Conservation (phyloP, 2,888 invertebrate genomes). For the Lasioglossum vierecki region DNA sequence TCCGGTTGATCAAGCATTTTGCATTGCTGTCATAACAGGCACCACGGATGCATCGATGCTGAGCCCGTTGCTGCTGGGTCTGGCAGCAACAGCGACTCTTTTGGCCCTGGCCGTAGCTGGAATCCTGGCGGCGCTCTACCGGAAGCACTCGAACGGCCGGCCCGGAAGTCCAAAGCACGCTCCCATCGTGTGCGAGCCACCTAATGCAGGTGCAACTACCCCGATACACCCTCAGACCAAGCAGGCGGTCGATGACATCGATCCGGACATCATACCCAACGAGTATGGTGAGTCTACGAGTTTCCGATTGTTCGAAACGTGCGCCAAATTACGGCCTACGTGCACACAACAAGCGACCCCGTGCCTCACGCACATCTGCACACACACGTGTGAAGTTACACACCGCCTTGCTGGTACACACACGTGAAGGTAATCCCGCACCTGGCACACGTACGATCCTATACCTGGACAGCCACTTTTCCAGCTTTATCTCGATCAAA, state of each 20-base stretch:
- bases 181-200: constrained; percentile 81
- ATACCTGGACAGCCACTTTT: too few species aligned
- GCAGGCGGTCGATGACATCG: constrained; percentile 88
- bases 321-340: constrained; percentile 31
- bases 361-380: not conserved
- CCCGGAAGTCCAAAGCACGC: constrained; percentile 81
- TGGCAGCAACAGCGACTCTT: constrained; percentile 91
- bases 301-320: constrained; percentile 50
- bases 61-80: constrained; percentile 91
- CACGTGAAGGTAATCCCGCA: not conserved
- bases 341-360: not conserved
- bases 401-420: not conserved
- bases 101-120: constrained; percentile 91
- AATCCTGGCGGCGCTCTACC: constrained; percentile 90
- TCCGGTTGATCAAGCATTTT: constrained; percentile 71
- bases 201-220: constrained; percentile 83
- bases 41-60: constrained; percentile 82
- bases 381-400: not conserved
- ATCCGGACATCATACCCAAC: constrained; percentile 95
- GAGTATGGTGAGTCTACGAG: constrained; percentile 89
- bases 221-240: constrained; percentile 85
- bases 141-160: constrained; percentile 81
- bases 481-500: constrained; percentile 18
- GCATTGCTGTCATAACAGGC: constrained; percentile 70
- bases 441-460: not conserved